phyloP scores from a whole-genome alignment of 2,888 invertebrate species.

The Azorinus chamasolen region DNA sequence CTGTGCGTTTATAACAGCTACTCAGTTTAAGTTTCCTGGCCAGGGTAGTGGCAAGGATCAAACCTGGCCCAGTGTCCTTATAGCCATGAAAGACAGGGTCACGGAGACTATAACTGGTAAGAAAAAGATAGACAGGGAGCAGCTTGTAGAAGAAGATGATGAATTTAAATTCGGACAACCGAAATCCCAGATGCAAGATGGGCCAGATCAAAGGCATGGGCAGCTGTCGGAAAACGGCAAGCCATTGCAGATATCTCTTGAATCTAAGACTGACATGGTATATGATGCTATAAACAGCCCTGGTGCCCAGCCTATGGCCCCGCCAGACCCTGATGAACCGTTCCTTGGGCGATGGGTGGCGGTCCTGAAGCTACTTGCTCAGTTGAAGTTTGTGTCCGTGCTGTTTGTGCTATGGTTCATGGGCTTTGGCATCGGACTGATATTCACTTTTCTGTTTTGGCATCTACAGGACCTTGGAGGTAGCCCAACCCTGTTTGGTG shows the following conservation, averaged over 20 bases:
- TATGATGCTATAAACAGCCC: conserved; percentile 78
- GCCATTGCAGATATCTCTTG: conserved; percentile 86
- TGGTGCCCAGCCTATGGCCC: conserved; percentile 53
- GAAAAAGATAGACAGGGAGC: conserved; percentile 71
- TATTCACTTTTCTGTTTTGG: conserved; percentile 99
- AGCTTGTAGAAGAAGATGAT: conserved; percentile 78
- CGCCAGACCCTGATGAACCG: conserved; percentile 71
- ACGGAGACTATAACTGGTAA: conserved; percentile 74
- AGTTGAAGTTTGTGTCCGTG: conserved; percentile 92
- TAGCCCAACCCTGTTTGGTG: conserved; percentile 98
- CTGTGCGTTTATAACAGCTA: conserved; percentile 96
- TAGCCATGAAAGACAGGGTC: conserved; percentile 80
- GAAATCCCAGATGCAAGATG: conserved; percentile 3
- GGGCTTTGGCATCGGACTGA: conserved; percentile 99
- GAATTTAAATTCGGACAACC: conserved; percentile 68
- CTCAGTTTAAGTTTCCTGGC: conserved; percentile 91
- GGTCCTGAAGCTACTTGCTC: conserved; percentile 95
- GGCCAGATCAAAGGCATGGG: not conserved
- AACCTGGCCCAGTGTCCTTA: conserved; percentile 77
- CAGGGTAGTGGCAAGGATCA: conserved; percentile 72
- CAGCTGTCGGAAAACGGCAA: conserved; percentile 86
- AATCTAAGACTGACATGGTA: conserved; percentile 79
- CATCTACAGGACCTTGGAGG: conserved; percentile 95
- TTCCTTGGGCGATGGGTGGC: conserved; percentile 92
- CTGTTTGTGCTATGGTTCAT: conserved; percentile 99